phyloP scores from a whole-genome alignment of 2,797 vertebrate genomes.

The Hapalemur alaotrensis region DNA sequence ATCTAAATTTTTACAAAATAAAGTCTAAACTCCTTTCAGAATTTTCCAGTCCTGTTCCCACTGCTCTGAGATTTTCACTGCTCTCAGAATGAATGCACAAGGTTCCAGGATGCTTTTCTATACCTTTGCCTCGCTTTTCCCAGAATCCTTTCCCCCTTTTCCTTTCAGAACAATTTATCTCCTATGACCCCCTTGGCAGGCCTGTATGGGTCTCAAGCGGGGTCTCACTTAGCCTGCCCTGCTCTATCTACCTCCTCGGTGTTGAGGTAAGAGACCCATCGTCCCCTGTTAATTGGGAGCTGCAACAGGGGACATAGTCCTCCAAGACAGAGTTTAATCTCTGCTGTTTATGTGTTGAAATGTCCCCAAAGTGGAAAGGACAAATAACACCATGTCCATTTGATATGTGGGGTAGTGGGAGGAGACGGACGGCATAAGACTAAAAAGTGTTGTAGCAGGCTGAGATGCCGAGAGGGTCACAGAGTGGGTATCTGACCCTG shows the following conservation, averaged over 20 bases:
- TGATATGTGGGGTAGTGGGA: background rate
- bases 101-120: background rate
- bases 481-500: background rate
- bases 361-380: background rate
- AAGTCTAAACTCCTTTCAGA: background rate
- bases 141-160: background rate
- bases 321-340: background rate
- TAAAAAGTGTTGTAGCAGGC: background rate
- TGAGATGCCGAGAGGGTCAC: background rate
- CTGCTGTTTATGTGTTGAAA: background rate
- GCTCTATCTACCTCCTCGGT: background rate
- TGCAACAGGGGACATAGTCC: background rate
- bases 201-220: background rate
- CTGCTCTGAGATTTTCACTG: background rate
- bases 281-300: background rate
- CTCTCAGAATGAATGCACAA: background rate
- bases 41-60: too few relatives aligned
- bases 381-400: background rate
- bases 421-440: background rate
- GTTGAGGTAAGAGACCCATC: background rate
- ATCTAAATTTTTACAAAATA: background rate
- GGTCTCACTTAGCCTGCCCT: background rate
- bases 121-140: background rate
- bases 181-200: background rate
- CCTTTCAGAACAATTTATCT: background rate